Evolutionary conservation across 1,140 invertebrate genomes (phyloP), one percentile per base, ranked within the genome.

Genomic region (Notospermus geniculatus): DNA sequence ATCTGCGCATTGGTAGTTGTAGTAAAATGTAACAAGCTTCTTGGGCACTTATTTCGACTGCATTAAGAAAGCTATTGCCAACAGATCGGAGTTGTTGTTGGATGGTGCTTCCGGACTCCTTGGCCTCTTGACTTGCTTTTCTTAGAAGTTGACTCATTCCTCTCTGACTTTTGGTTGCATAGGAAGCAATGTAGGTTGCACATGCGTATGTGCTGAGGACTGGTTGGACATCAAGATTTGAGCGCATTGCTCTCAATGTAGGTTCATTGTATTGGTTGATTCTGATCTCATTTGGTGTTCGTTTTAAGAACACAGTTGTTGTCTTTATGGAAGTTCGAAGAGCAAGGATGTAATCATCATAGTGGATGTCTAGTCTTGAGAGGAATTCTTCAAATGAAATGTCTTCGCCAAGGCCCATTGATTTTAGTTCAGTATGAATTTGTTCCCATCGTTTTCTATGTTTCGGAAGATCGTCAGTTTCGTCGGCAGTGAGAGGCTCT

Each of bases 31-130:
- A 65, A 15, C 46, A 57, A 17, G 66, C 63, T 43, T 68, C 66
- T 60, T 68, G 66, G 11, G 66, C 66, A 58, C 57, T 63, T n/a
- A 68, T 28, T 53, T 64, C 58, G n/a, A 57, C 29, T n/a, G 57
- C 57, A 57, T 64, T 64, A 1, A 64, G 36, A 59, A 64, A 60
- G 27, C n/a, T 27, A 36, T 43, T 43, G 39, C 39, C 39, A 43
- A 43, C 19, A 43, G 39, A 11, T 43, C 39, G 11, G 11, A 43
- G 11, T 19, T 43, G 39, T 19, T 43, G 19, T 43, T 43, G 11
- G 39, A 43, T 43, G 19, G 11, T 19, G 19, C 11, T 13, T 13
- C 19, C 19, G 11, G 39, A 13, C 11, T 43, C 11, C 19, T 13
- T 13, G 11, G 39, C 39, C 19, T 43, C 39, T 43, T 43, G 11